Base-by-base conservation (phyloP, 2,113 vertebrate species). In the Etia nguti region DNA sequence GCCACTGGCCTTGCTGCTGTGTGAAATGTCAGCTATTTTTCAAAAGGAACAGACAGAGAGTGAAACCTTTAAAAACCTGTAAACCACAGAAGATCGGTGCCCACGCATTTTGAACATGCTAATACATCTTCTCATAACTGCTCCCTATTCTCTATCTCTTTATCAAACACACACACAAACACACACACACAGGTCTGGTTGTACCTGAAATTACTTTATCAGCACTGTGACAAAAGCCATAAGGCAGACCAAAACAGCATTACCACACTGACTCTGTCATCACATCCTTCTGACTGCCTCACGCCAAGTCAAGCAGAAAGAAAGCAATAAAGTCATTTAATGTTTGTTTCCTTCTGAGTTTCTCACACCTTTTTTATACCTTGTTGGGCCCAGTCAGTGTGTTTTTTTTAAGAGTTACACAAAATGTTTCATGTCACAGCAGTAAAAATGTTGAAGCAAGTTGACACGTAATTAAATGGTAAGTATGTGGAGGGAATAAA, bases 71-170 rank as follows among this genome's bases (percentile, higher is more conserved):
- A 88, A 83, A 84, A 90, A 86, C 65, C 83, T 84, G 75, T 48
- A 91, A 93, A 94, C 93, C 94, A 90, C 93, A 94, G 85, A 80
- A 31, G 80, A 92, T 15, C 9, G 12, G 81, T 89, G 88, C 94
- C 93, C 92, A 93, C 92, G 79, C 89, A 90, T 9, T 77, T 81
- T 89, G 83, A 82, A 79, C 70, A 88, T 65, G 56, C 81, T 70
- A 91, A 80, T 81, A 87, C 85, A 77, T 88, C 83, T 94, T 94
- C 92, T 93, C 89, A 94, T 91, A 90, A 94, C 84, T 89, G 90
- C 84, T 79, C 4, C 59, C 16, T 85, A 1, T 43, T 73, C 6
- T 26, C 26, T 85, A 22, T 52, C 24, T 34, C 59, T 38, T 48
- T 48, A 36, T 43, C 82, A 54, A 9, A 41, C 59, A 34, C 80